A percentile compares a stretch with the other conserved stretches of the same genome.
Evolutionary conservation across 2,888 invertebrate species (phyloP).

Genomic region (Mesorhabditis sp.): DNA sequence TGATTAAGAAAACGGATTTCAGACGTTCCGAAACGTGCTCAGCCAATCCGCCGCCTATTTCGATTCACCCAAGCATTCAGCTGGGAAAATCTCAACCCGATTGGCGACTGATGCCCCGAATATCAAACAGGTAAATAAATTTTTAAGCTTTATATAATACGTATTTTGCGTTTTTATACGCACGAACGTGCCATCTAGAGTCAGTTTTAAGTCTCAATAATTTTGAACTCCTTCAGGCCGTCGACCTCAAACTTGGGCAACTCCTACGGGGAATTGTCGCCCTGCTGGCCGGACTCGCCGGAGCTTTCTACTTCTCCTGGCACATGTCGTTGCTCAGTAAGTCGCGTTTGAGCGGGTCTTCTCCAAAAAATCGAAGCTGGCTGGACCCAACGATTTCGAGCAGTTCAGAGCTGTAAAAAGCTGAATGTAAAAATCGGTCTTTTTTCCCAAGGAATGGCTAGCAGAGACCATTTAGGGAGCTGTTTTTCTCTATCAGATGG

Average conservation of each 20-base stretch:
- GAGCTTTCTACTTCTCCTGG: slow-evolving; percentile 62
- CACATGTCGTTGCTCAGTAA: slow-evolving; percentile 60
- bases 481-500: too few species aligned
- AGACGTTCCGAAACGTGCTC: slow-evolving; percentile 60
- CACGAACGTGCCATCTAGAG: background rate
- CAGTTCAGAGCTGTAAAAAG: too few species aligned
- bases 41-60: slow-evolving; percentile 61
- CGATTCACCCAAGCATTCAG: slow-evolving; percentile 59
- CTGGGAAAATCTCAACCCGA: slow-evolving; percentile 60
- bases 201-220: background rate
- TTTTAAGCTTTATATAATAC: too few species aligned
- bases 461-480: too few species aligned
- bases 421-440: too few species aligned
- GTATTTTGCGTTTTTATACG: too few species aligned
- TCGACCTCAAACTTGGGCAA: slow-evolving; percentile 59
- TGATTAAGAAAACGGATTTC: background rate
- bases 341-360: slow-evolving; percentile 59
- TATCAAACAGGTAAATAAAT: slow-evolving; percentile 21
- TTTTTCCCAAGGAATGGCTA: too few species aligned
- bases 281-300: slow-evolving; percentile 35
- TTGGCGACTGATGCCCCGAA: slow-evolving; percentile 61
- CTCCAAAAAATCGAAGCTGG: too few species aligned
- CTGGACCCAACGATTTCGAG: too few species aligned
- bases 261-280: slow-evolving; percentile 58
- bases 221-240: slow-evolving; percentile 54